Percentiles rank a stretch among this genome's conserved stretches.
Evolutionary conservation across 2,113 vertebrate species (phyloP).

Genomic region (Murina feae): DNA sequence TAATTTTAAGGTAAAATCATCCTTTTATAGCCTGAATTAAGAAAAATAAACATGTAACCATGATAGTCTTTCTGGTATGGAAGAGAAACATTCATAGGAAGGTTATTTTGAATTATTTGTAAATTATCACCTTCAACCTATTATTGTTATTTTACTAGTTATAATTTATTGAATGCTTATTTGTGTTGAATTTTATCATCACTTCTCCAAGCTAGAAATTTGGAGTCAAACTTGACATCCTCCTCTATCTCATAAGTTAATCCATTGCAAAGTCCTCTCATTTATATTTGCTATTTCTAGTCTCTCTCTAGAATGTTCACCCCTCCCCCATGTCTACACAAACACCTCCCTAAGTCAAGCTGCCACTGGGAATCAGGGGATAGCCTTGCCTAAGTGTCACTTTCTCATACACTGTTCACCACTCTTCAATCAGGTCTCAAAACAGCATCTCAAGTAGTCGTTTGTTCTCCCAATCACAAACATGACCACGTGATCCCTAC

Average conservation of each 20-base stretch:
- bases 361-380: not conserved
- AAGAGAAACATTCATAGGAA: not conserved
- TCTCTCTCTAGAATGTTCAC: too few relatives aligned
- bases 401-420: not conserved
- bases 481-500: not conserved
- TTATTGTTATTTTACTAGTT: not conserved
- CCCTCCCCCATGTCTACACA: accelerated
- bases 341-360: not conserved
- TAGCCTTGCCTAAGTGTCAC: accelerated
- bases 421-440: not conserved
- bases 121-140: not conserved
- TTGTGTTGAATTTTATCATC: not conserved
- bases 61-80: not conserved
- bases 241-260: not conserved
- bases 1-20: not conserved
- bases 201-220: not conserved
- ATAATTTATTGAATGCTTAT: not conserved
- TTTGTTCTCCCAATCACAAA: not conserved
- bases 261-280: not conserved
- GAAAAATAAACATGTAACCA: not conserved
- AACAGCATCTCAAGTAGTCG: not conserved
- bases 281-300: not conserved
- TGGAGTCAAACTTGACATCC: not conserved
- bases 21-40: not conserved
- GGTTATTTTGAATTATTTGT: not conserved